Evolutionary conservation across 37 sponge, comb jelly and placozoan species (phyloP), one percentile per base, ranked within the genome.

Genomic region (Beroe ovata): DNA sequence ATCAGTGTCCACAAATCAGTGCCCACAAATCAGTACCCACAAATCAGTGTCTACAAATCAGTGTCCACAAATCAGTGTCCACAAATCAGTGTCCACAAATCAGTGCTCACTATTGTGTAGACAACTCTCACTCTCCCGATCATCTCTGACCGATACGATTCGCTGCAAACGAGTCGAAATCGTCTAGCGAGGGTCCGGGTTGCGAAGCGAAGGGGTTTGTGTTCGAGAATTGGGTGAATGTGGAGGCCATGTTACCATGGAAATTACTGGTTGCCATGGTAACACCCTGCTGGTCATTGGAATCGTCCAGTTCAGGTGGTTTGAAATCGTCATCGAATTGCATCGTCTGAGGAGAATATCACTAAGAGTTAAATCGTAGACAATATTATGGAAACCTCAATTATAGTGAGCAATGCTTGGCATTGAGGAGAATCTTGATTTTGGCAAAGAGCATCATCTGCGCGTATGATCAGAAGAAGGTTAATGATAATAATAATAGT

Each of bases 301-400:
- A 32, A 26, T 30, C 69, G 8, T 34, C 35, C 63, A 16, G 28
- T 14, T 34, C 8, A 4, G 69, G 69, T 6, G 69, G 69, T 30
- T 26, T 30, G 36, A 66, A 66, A 37, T 66, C 30, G 69, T 66
- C 69, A 34, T 66, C 69, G 35, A 66, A 66, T 37, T 66, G 69
- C 69, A 66, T 66, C 16, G 32, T 66, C 69, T 66, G 36, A 32
- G n/a, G n/a, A n/a, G n/a, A n/a, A n/a, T n/a, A n/a, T n/a, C n/a
- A n/a, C n/a, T n/a, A n/a, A n/a, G n/a, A n/a, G n/a, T n/a, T n/a
- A n/a, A n/a, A n/a, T n/a, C n/a, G n/a, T n/a, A n/a, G n/a, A n/a
- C n/a, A n/a, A n/a, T n/a, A n/a, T n/a, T n/a, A n/a, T n/a, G n/a
- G n/a, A n/a, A n/a, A n/a, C n/a, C n/a, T n/a, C n/a, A n/a, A n/a